These are phyloP conservation scores for Brachirus orientalis DNA, from an alignment of 2,113 vertebrate species.

Conservation along the genomic window DNA sequence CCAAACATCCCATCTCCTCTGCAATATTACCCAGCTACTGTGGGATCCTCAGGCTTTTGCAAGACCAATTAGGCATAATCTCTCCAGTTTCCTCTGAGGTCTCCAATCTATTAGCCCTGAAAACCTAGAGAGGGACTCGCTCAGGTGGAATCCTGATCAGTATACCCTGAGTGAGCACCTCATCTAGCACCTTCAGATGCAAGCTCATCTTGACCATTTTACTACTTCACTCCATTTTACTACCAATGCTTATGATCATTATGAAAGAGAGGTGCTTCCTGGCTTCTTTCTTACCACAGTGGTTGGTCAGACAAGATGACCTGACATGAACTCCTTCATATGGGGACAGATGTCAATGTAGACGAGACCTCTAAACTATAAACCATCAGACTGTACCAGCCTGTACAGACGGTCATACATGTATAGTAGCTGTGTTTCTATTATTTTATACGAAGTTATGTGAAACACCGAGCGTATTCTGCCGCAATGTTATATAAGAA, in stretches of 20 bases:
- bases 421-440: not conserved
- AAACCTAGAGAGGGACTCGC: not conserved
- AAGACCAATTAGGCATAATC: slow-evolving; percentile 3
- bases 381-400: not conserved
- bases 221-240: not conserved
- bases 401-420: slow-evolving; percentile 1
- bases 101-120: not conserved
- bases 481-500: slow-evolving; percentile 17
- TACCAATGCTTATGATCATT: not conserved
- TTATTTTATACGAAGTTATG: not conserved
- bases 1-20: not conserved
- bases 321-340: too few relatives aligned
- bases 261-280: not conserved
- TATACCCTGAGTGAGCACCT: too few relatives aligned
- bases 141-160: not conserved
- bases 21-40: not conserved
- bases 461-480: not conserved
- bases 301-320: too few relatives aligned
- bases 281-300: not conserved
- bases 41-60: not conserved
- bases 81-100: not conserved
- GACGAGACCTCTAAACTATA: too few relatives aligned
- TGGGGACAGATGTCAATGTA: too few relatives aligned
- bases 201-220: too few relatives aligned
- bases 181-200: too few relatives aligned